Base-by-base conservation (phyloP, 2,113 vertebrate genomes). In the Bostrychus sinensis region DNA sequence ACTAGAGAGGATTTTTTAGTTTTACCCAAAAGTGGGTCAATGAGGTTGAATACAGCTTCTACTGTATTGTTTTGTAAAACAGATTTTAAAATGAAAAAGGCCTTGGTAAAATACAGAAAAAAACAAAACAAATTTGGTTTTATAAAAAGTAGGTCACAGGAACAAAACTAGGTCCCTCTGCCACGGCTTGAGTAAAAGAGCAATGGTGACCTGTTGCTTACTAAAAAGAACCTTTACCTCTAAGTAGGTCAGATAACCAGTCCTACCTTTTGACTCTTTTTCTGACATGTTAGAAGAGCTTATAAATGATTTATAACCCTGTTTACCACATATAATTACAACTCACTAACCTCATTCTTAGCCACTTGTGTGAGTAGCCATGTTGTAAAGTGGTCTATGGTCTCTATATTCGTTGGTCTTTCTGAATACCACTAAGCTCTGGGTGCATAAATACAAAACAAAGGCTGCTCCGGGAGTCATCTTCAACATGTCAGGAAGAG, bases 401-500 rank as follows among this genome's bases (percentile, higher is more conserved):
- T 17, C 16, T 6, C 22, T 14, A 16, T 7, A 12, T 7, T 11
- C 25, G 2, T 14, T 28, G 25, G 23, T 8, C 30, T 32, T 32
- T 51, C 25, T 28, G 7, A 51, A 14, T 25, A 28, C 20, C 7
- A 2, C 1, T 20, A 58, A 45, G 56, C 36, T 62, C 46, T 65
- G 34, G 7, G 32, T 14, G 55, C 59, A 50, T 73, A 70, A 76
- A 56, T 61, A 53, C 22, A 38, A 80, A 84, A 82, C 68, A 80
- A 77, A 75, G 62, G 62, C 42, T 46, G 59, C 43, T 63, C 54
- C 12, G 45, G 60, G 68, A 78, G 60, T 79, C 73, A 87, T 85
- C 79, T 86, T 86, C 70, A 79, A 75, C 77, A 83, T 78, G 70
- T 81, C 73, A 67, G 65, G 37, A 60, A 61, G 66, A 86, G 91